Conservation (phyloP, 1,140 invertebrate species). For the Macrocentrus cingulum region DNA sequence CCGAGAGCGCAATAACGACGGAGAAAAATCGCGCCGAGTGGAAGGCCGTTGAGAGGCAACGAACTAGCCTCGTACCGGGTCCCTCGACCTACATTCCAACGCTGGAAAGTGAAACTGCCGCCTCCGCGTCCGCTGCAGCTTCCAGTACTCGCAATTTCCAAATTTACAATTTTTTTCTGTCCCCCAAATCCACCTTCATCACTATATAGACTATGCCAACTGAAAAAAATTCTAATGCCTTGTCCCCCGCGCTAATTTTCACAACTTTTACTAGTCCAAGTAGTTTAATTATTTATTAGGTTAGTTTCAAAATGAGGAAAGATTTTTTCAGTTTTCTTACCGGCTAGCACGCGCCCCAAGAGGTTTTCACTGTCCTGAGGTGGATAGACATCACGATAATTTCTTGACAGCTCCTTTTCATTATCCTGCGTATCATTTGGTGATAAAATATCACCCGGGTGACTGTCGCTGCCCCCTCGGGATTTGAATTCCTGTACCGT, state of each 20-base stretch:
- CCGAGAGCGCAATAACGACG: background rate
- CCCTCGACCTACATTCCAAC: conserved; percentile 58
- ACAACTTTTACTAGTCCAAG: no score
- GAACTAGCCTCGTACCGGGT: conserved; percentile 59
- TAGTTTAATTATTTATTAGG: no score
- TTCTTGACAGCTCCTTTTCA: conserved; percentile 42
- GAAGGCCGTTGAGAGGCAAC: conserved; percentile 59
- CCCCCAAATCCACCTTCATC: no score
- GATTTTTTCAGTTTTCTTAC: conserved; percentile 40
- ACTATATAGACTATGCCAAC: no score
- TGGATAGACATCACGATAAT: conserved; percentile 26
- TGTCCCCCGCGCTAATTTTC: no score
- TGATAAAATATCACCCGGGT: conserved; percentile 48
- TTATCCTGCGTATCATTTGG: conserved; percentile 43
- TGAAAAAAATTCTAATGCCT: no score
- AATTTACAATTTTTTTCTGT: no score
- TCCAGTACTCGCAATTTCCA: no score
- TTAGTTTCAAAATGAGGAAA: no score
- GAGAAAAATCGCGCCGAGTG: conserved; percentile 45
- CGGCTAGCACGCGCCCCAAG: conserved; percentile 55
- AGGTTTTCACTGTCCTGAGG: conserved; percentile 56
- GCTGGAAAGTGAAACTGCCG: conserved; percentile 60
- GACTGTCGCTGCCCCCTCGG: conserved; percentile 47
- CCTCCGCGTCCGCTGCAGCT: conserved; percentile 33
- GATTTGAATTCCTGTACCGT: conserved; percentile 56